Percentiles rank a stretch among this genome's conserved stretches.
These are phyloP conservation scores for Amphiprion clarkii DNA, from an alignment of 2,797 vertebrate genomes.

Conservation along the genomic window DNA sequence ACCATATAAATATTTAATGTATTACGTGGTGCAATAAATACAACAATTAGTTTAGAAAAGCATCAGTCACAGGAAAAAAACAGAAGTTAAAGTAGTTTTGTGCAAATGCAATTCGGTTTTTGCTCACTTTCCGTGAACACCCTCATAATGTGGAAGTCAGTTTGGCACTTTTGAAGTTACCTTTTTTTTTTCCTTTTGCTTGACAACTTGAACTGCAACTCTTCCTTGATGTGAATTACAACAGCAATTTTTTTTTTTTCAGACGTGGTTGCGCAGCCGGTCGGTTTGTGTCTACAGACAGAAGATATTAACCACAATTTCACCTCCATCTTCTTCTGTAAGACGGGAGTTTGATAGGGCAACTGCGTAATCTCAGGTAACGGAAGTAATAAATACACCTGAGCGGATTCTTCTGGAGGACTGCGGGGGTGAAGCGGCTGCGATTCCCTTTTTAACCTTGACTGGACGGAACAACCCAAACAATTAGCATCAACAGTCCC, in stretches of 20 bases:
- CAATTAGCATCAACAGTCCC: constrained; percentile 56
- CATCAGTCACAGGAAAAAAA: constrained; percentile 96
- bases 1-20: constrained; percentile 90
- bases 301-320: constrained; percentile 52
- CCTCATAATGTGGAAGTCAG: constrained; percentile 80
- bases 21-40: constrained; percentile 95
- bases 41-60: constrained; percentile 91
- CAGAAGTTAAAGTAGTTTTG: constrained; percentile 97
- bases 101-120: constrained; percentile 85
- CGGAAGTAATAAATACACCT: constrained; percentile 52
- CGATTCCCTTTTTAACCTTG: constrained; percentile 52
- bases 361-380: constrained; percentile 54
- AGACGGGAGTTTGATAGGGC: constrained; percentile 13
- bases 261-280: not conserved
- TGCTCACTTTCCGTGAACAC: constrained; percentile 58
- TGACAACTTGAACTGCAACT: constrained; percentile 28
- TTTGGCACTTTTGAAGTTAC: constrained; percentile 91
- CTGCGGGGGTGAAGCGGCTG: constrained; percentile 24
- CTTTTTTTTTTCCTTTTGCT: constrained; percentile 16
- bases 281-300: constrained; percentile 9
- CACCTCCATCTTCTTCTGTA: constrained; percentile 45
- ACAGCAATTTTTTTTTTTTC: constrained; percentile 27
- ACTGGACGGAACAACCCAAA: constrained; percentile 45
- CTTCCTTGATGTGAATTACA: constrained; percentile 28
- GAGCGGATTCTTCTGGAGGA: constrained; percentile 47